Base-by-base conservation (phyloP, 37 sponge, comb jelly and placozoan species). In the Beroe forskalii region DNA sequence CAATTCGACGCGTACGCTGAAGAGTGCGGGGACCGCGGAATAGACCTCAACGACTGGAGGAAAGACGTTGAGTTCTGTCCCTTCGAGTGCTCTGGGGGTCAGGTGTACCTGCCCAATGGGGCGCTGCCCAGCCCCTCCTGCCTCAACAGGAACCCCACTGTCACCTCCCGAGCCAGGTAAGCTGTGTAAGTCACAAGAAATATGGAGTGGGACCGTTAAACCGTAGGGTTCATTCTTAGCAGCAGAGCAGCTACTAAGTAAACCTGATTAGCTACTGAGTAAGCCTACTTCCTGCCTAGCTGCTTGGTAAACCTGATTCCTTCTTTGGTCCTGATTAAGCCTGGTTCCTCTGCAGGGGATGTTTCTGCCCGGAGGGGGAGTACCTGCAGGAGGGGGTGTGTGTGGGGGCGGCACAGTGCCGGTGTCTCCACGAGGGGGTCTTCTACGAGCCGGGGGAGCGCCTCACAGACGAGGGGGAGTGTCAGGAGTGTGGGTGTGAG, bases 1-100 rank as follows among this genome's bases (percentile, higher is more conserved):
- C 37, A 33, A 33, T 38, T 72, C 14, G 75, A 72, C 14, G 37
- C 75, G 19, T 72, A 72, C 22, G 75, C 75, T 17, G 39, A 72
- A 37, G 35, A 3, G 9, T 72, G 75, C 35, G 35, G 31, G 1
- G 40, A 72, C 23, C 14, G 14, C 22, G 75, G 75, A 37, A 39
- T 72, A 22, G 75, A 72, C 35, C 75, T 72, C 6, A 72, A 37
- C 30, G 40, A 72, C 39, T 72, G 75, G 75, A 72, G 75, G 75
- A 39, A 72, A 20, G 75, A 14, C 1, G 38, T 72, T 37, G 3
- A 4, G 14, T 72, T 72, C 30, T 72, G 75, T 37, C 75, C 66
- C 3, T 72, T 36, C 39, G 40, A 38, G 8, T 72, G 75, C 22
- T 22, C 37, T 20, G 4, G 2, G 6, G 40, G 40, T 17, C 40